phyloP scores from a whole-genome alignment of 2,797 vertebrate genomes.

The Lycodopsis pacificus region DNA sequence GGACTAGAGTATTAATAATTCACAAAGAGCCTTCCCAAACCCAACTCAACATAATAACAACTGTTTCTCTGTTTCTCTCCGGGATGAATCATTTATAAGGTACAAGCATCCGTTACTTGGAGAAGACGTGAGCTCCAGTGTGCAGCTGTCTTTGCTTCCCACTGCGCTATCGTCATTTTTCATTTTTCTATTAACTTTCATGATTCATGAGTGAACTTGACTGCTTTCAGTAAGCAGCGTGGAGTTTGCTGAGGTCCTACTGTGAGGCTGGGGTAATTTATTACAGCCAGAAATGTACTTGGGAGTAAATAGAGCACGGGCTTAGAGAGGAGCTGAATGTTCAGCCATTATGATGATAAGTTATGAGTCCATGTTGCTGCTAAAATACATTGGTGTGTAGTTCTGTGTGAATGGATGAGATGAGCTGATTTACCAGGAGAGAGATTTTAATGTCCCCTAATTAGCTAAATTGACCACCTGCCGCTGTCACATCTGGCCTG shows the following conservation, averaged over 20 bases:
- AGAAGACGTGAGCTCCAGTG: slow-evolving; percentile 4
- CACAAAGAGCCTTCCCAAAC: slow-evolving; percentile 20
- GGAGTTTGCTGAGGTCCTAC: slow-evolving; percentile 1
- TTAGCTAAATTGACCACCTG: slow-evolving; percentile 23
- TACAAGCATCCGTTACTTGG: slow-evolving; percentile 23
- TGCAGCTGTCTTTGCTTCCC: slow-evolving; percentile 27
- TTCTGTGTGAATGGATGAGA: background rate
- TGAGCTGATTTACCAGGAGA: background rate
- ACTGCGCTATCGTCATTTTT: slow-evolving; percentile 12
- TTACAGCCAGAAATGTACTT: slow-evolving; percentile 39
- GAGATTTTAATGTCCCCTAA: slow-evolving; percentile 4
- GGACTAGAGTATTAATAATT: slow-evolving; percentile 55
- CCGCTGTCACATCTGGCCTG: slow-evolving; percentile 9
- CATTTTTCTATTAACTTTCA: background rate
- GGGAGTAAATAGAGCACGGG: background rate
- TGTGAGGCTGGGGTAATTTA: slow-evolving; percentile 33
- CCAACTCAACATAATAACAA: slow-evolving; percentile 20
- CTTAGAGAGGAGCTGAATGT: background rate
- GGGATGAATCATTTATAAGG: slow-evolving; percentile 66
- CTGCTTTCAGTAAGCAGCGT: slow-evolving; percentile 21
- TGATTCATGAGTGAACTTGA: slow-evolving; percentile 22
- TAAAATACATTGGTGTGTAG: background rate
- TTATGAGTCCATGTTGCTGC: background rate
- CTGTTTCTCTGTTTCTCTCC: slow-evolving; percentile 14
- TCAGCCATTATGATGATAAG: background rate